Evolutionary conservation across 2,888 invertebrate genomes (phyloP), one percentile per base, ranked within the genome.

Genomic region (Rhamnusium bicolor): DNA sequence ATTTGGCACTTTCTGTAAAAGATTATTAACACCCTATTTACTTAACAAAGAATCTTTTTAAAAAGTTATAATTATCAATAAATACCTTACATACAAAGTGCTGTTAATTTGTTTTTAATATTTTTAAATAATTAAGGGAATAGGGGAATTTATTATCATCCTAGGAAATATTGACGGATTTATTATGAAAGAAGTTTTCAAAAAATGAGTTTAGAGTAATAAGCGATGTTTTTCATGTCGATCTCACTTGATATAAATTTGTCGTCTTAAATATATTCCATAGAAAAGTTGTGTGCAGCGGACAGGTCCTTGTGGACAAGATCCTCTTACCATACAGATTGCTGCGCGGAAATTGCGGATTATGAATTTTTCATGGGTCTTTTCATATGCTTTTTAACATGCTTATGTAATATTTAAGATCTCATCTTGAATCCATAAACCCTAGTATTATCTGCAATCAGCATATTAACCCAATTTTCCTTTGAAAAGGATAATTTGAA

Each of bases 281-380:
- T 10, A 21, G 6, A 62, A 46, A n/a, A 21, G 46, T 24, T n/a
- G 61, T 46, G 61, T 62, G 61, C 14, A 6, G 32, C 72, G 60
- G 75, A 76, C 72, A 75, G 76, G 72, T 69, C 74, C 73, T 71
- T 56, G 56, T 76, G 73, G 66, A 71, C 73, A 62, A 65, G 73
- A 71, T 73, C 75, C 77, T 72, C 74, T 79, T 79, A 76, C 74
- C 78, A 77, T 78, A 77, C 79, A 79, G 79, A 79, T 78, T 79
- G 79, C 79, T 74, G 76, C 68, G 68, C 74, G 73, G 76, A 79
- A 81, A 81, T 81, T 77, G 80, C 75, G 79, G 72, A 77, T 79
- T 76, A 81, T 81, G 79, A 81, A 81, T 81, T 79, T 81, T 81
- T 81, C 80, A 81, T 81, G 67, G 75, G 71, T 72, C 74, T 71